A percentile compares a stretch with the other conserved stretches of the same genome.
Evolutionary conservation across 1,140 invertebrate genomes (phyloP).

Genomic region (Xylocopa sonorina): DNA sequence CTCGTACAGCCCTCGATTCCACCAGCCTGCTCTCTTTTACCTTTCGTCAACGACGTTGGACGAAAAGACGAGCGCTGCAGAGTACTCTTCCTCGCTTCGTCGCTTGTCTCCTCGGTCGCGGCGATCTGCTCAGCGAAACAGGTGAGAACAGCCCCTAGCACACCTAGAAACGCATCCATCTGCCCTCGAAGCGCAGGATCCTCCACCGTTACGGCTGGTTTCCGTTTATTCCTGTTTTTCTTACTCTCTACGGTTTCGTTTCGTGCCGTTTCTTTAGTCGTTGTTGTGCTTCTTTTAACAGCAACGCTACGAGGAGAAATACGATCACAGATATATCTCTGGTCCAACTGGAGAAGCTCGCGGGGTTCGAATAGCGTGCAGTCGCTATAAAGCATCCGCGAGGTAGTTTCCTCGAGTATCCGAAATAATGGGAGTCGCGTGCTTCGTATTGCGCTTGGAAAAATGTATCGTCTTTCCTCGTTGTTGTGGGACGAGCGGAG

Average conservation of each 20-base stretch:
- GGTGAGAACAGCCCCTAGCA: conserved; percentile 15
- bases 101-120: conserved; percentile 34
- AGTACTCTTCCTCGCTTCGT: conserved; percentile 22
- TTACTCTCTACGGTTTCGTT: not conserved
- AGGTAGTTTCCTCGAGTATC: not conserved
- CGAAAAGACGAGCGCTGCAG: not conserved
- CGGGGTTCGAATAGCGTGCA: not conserved
- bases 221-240: not conserved
- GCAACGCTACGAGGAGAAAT: not conserved
- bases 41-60: not conserved
- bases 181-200: not conserved
- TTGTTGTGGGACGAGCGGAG: not conserved
- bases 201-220: not conserved
- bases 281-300: not conserved
- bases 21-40: conserved; percentile 18
- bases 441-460: conserved; percentile 18
- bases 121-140: conserved; percentile 19
- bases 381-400: not conserved
- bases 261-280: not conserved
- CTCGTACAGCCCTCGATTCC: conserved; percentile 42
- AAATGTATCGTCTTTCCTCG: conserved; percentile 16
- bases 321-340: not conserved
- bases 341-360: not conserved
- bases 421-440: conserved; percentile 5
- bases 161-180: too few relatives aligned